Evolutionary conservation across 2,113 vertebrate genomes (phyloP), one percentile per base, ranked within the genome.

Genomic region (Tupaia tana): DNA sequence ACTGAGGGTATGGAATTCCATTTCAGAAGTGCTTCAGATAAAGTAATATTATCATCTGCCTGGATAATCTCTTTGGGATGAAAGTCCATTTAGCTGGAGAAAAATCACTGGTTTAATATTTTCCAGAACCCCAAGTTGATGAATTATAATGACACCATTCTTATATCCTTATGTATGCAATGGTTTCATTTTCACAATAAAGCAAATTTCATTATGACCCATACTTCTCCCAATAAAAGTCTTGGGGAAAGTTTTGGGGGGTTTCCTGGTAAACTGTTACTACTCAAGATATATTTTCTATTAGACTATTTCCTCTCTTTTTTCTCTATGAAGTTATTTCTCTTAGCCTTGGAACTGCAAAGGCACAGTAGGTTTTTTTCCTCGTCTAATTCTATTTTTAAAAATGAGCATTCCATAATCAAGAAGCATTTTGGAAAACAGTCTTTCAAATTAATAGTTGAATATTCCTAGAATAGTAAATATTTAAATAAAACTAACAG

Each of bases 231-330:
- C 81, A 93, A 82, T 74, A 83, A 82, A 95, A 96, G 80, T 92
- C 73, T 66, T 93, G 70, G 80, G 91, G 88, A 93, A 86, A 95
- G 67, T 96, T 97, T 95, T 79, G 86, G 92, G 95, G 92, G 88
- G 59, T 93, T 97, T 97, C 95, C 85, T 94, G 78, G 95, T 96
- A 93, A 95, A 90, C 52, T 66, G 82, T 80, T 84, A 80, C 19
- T 86, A 73, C 20, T 93, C 11, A 89, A 87, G 67, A n/a, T 86
- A 24, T 85, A 86, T 92, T 94, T 86, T 88, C 59, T 84, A 52
- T 71, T 91, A 25, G 22, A 95, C 7, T 27, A 58, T 81, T 90
- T 94, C 22, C 31, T 66, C 34, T 31, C 14, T 25, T 74, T 90
- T 86, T 90, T 12, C 27, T 25, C 58, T 83, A 52, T 78, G 64